Percentiles rank a stretch among this genome's conserved stretches.
Conservation (phyloP, 53 echinoderm and acorn worm species). For the Glandiceps talaboti region DNA sequence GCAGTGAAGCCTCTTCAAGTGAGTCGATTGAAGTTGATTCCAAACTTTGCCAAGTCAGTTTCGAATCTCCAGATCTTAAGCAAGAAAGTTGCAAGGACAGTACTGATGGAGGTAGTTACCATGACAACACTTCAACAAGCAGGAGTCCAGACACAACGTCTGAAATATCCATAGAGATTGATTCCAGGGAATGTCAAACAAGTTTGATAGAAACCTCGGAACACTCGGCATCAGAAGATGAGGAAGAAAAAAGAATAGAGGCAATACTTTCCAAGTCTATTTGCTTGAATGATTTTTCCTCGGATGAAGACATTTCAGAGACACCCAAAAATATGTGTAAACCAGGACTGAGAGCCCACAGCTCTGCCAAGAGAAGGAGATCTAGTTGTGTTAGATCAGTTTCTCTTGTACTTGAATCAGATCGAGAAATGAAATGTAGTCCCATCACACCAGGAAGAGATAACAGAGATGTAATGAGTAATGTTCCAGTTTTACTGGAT, state of each 20-base stretch:
- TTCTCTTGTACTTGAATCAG: too few relatives aligned
- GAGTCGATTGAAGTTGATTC: not conserved
- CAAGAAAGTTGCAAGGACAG: not conserved
- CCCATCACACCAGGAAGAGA: too few relatives aligned
- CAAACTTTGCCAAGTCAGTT: not conserved
- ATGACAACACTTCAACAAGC: not conserved
- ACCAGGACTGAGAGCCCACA: not conserved
- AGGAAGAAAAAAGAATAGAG: not conserved
- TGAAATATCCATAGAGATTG: not conserved
- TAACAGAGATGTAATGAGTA: not conserved
- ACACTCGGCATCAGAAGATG: not conserved
- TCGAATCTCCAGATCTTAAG: not conserved
- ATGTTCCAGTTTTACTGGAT: conserved; percentile 16
- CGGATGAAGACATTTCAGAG: not conserved
- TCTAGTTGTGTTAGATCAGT: not conserved
- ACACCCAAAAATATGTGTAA: not conserved
- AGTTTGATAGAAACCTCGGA: not conserved
- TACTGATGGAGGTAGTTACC: not conserved
- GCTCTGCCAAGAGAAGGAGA: not conserved
- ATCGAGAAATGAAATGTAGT: too few relatives aligned
- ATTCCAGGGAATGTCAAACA: not conserved
- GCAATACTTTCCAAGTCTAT: not conserved
- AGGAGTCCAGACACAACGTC: not conserved
- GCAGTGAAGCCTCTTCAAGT: not conserved
- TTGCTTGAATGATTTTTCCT: not conserved